phyloP scores from a whole-genome alignment of 2,888 invertebrate species.

The Trachelus tabidus region DNA sequence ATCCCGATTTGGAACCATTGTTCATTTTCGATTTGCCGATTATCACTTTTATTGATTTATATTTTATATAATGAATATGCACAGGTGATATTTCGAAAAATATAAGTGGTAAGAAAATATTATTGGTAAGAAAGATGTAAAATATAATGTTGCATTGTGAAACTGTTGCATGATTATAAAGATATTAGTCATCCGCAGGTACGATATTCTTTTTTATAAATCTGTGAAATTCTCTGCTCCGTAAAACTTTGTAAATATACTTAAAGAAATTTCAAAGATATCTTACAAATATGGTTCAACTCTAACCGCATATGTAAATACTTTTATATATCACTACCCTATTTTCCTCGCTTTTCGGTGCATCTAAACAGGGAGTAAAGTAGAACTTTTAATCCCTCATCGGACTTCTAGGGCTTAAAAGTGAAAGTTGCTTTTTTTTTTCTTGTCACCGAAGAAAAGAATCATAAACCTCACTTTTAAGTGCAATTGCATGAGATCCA shows the following conservation, averaged over 20 bases:
- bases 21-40: background rate
- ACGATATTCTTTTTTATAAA: background rate
- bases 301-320: background rate
- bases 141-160: background rate
- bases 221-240: background rate
- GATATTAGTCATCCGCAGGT: background rate
- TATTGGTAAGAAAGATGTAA: background rate
- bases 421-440: no score
- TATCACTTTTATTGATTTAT: background rate
- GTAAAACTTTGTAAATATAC: background rate
- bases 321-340: background rate
- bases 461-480: no score
- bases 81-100: background rate
- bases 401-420: no score
- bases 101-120: background rate
- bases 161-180: background rate
- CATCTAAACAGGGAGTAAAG: no score
- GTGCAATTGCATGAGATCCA: no score
- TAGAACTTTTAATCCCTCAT: no score
- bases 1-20: background rate
- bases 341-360: no score
- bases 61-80: background rate
- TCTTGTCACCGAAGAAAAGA: no score
- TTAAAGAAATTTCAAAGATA: background rate
- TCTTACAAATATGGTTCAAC: background rate